Base-by-base conservation (phyloP, 2,113 vertebrate genomes). In the Dipodomys ordii region DNA sequence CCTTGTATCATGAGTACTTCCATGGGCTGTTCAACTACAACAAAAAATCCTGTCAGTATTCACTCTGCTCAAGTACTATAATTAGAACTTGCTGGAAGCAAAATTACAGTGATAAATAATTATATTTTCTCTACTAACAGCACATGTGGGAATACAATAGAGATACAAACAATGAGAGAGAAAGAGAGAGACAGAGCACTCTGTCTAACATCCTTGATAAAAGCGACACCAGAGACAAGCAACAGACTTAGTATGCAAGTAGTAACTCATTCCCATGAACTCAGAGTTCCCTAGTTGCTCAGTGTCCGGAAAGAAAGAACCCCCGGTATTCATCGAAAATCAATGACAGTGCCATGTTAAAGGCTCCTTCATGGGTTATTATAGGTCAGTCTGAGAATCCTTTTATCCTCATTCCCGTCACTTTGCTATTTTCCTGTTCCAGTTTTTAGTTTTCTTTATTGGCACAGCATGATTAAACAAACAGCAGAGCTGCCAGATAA, bases 281-380 rank as follows among this genome's bases (percentile, higher is more conserved):
- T 46, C 93, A 92, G 84, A 62, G 86, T 82, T 95, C 85, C 77
- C 68, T 35, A 85, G 65, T 95, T 97, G 94, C 85, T 87, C 95
- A 88, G 7, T n/a, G 78, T 7, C 23, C n/a, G 84, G 88, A 81
- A 96, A 97, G 96, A 97, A 97, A 97, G 95, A 96, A 91, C 96
- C 73, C 27, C 80, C 60, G 67, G 44, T 62, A 94, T 93, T 88
- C 93, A 94, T 39, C 90, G 92, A 78, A 97, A 98, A 97, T 95
- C 94, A 96, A 35, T 96, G 92, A 73, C 46, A 35, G 49, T 84
- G 85, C 18, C 49, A 86, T 93, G 72, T 93, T 87, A 91, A 96
- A 84, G 88, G 85, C 30, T 88, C 68, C 69, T 95, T 74, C 3
- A 0, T 81, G 72, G 88, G 62, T 83, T 91, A 96, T 88, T 95